Conservation (phyloP, 2,113 vertebrate species). For the Microcebus murinus region DNA sequence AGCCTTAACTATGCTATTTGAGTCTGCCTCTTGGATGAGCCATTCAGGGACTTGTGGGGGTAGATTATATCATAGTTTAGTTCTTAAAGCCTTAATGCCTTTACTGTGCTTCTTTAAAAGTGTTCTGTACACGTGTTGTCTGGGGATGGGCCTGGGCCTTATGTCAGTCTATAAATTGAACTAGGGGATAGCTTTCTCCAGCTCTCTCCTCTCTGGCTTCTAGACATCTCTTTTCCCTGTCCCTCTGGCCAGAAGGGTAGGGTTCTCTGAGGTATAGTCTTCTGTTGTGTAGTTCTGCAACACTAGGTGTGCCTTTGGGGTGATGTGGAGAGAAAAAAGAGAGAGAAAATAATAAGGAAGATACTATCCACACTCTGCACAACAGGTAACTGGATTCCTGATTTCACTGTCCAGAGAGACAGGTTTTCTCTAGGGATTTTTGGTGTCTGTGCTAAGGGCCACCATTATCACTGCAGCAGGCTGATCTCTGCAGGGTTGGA, state of each 20-base stretch:
- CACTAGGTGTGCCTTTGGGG: not conserved
- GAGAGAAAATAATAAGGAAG: not conserved
- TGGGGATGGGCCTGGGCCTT: not conserved
- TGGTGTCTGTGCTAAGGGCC: not conserved
- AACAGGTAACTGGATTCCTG: not conserved
- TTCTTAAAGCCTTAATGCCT: not conserved
- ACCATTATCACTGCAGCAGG: not conserved
- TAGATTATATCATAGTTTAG: not conserved
- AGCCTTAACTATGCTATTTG: not conserved
- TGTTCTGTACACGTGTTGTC: too few relatives aligned
- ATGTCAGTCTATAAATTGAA: not conserved
- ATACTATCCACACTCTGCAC: not conserved
- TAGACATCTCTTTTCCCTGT: not conserved
- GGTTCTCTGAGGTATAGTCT: too few relatives aligned
- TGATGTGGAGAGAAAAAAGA: not conserved
- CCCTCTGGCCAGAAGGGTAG: not conserved
- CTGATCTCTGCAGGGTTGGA: not conserved
- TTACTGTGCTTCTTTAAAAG: not conserved
- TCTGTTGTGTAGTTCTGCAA: not conserved
- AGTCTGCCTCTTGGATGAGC: not conserved
- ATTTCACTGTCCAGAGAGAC: not conserved
- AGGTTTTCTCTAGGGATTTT: not conserved
- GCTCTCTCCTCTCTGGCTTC: not conserved
- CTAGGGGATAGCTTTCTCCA: not conserved
- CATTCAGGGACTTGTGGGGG: not conserved